phyloP scores from a whole-genome alignment of 2,797 vertebrate species.

The Scolopax rusticola region DNA sequence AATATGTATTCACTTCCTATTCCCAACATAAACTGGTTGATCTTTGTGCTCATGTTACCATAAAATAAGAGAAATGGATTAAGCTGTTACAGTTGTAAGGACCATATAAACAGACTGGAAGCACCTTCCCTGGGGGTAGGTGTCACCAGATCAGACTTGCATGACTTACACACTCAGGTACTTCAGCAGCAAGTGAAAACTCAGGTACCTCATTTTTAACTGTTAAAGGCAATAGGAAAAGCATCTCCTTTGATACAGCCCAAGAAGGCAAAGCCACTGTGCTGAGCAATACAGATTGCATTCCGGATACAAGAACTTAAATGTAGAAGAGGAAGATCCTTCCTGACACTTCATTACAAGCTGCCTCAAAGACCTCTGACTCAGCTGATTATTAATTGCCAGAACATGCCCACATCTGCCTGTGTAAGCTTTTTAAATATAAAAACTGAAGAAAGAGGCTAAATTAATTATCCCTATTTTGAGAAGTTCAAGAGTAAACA shows the following conservation, averaged over 20 bases:
- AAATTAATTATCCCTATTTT: conserved; percentile 32
- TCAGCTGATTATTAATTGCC: conserved; percentile 50
- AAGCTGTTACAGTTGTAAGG: not conserved
- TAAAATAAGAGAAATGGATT: not conserved
- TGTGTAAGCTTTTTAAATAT: conserved; percentile 4
- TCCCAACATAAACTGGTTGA: not conserved
- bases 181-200: not conserved
- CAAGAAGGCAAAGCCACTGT: not conserved
- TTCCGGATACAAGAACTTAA: not conserved
- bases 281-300: not conserved
- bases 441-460: not conserved
- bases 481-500: conserved; percentile 29
- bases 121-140: not conserved
- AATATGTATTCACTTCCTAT: not conserved
- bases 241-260: not conserved
- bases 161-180: not conserved
- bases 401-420: conserved; percentile 26
- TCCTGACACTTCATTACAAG: not conserved
- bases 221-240: not conserved
- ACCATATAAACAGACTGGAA: not conserved
- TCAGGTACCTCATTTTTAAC: not conserved
- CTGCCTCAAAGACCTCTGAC: conserved; percentile 21
- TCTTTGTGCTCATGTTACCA: not conserved
- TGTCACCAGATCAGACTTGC: not conserved
- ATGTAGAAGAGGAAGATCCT: not conserved